Evolutionary conservation across 1,140 invertebrate genomes (phyloP).

Genomic region (Philopotamus ludificatus): DNA sequence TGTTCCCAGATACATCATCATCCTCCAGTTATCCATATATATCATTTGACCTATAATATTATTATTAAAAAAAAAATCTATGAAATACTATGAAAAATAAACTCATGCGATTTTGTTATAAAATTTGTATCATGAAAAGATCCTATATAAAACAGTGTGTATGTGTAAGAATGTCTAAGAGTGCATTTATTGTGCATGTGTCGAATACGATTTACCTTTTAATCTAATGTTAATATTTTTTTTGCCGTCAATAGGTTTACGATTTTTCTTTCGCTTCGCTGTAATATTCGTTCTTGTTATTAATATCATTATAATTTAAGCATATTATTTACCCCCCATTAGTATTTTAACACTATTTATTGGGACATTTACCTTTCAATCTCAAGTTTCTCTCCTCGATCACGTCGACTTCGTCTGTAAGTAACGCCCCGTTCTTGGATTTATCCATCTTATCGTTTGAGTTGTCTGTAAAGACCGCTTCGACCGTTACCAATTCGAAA

Average conservation of each 20-base stretch:
- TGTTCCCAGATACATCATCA: constrained; percentile 94
- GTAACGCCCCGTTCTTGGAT: constrained; percentile 53
- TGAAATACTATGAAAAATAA: too few species aligned
- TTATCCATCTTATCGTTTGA: constrained; percentile 56
- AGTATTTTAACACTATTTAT: too few species aligned
- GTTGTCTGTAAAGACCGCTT: constrained; percentile 71
- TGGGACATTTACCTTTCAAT: constrained; percentile 67
- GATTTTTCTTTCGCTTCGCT: constrained; percentile 28
- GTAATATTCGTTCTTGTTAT: constrained; percentile 14
- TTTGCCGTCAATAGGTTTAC: constrained; percentile 20
- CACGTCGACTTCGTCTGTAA: constrained; percentile 64
- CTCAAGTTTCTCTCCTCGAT: constrained; percentile 69
- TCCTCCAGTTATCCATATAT: constrained; percentile 96
- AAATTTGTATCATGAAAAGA: too few species aligned
- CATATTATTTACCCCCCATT: too few species aligned
- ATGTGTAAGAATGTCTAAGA: too few species aligned
- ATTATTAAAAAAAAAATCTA: too few species aligned
- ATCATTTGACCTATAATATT: constrained; percentile 92
- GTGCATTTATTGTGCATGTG: not conserved
- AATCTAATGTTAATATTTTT: constrained; percentile 33
- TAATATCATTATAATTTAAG: not conserved
- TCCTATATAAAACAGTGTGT: too few species aligned
- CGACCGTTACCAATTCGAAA: constrained; percentile 89
- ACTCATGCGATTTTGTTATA: too few species aligned
- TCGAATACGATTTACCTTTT: constrained; percentile 33